phyloP scores from a whole-genome alignment of 2,888 invertebrate species.

The Antitype chi region DNA sequence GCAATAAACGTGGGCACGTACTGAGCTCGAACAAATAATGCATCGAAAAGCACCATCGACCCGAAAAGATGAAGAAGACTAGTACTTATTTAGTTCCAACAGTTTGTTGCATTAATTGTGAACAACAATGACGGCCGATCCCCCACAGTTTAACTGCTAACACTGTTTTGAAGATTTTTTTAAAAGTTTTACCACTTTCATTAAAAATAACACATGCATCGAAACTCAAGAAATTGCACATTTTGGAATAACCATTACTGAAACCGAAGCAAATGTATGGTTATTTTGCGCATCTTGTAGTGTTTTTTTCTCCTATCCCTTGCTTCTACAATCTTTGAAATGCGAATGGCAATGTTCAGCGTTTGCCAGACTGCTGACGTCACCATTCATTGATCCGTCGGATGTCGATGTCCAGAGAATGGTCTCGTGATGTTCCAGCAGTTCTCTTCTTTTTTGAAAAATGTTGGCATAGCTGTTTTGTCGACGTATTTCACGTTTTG shows the following conservation, averaged over 20 bases:
- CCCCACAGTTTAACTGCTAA: background rate
- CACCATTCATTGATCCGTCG: conserved; percentile 63
- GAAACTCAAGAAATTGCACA: background rate
- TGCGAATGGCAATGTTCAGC: conserved; percentile 34
- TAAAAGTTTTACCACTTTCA: background rate
- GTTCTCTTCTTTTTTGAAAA: conserved; percentile 3
- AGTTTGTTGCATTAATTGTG: too few species aligned
- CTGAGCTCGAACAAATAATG: too few species aligned
- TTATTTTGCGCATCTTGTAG: background rate
- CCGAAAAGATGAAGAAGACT: too few species aligned
- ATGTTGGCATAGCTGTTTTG: background rate
- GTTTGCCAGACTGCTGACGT: conserved; percentile 59
- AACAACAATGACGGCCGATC: background rate
- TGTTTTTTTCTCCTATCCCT: background rate
- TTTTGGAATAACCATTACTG: background rate
- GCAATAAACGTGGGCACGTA: too few species aligned
- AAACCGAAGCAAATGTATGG: background rate
- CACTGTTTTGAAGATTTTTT: background rate
- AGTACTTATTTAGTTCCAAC: too few species aligned
- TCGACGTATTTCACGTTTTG: background rate
- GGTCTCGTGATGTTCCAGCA: background rate
- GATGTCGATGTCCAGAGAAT: conserved; percentile 49
- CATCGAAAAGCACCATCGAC: too few species aligned
- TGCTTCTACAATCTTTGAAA: conserved; percentile 9
- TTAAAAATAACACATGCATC: background rate